Base-by-base conservation (phyloP, 2,888 invertebrate species). In the Cheilosia variabilis region DNA sequence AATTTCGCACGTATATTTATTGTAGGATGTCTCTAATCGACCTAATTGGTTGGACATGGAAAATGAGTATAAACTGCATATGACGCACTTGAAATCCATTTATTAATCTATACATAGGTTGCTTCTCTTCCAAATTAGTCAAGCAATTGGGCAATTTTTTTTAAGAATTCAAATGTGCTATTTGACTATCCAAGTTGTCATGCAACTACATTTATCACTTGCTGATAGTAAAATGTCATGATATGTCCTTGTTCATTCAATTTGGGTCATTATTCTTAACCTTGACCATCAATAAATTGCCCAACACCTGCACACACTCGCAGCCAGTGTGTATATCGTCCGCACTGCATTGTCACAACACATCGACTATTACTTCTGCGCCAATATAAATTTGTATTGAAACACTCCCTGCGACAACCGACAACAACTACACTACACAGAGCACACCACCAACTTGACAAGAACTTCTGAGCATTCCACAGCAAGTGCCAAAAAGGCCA, bases 401-500 rank as follows among this genome's bases (percentile, higher is more conserved):
- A 66, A 52, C 77, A 78, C 82, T 73, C 68, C 66, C 72, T 68
- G 52, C 19, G 31, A n/a, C 50, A 55, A 22, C 37, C 19, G 31
- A n/a, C 50, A 55, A 22, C 37, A 66, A 58, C 52, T 31, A 27
- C 55, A 57, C 19, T 43, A 57, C 19, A 27, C 27, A 27, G 6
- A 27, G 27, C 7, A 27, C 27, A 27, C 6, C 27, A 27, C 1
- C 4, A 58, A 50, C 24, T 57, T 45, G 50, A 68, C 5, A 31
- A 52, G 43, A 27, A 77, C 31, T 50, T 68, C 50, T 72, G 13
- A 60, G 62, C 47, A 63, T 65, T 50, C 62, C 57, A 53, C 52
- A 41, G n/a, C 31, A 60, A 68, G 63, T 69, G 83, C 83, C 83
- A 84, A 84, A 84, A 84, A 63, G 73, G 52, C 43, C 43, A 52